Conservation (phyloP, 1,140 invertebrate species). For the Solenopsis fugax region DNA sequence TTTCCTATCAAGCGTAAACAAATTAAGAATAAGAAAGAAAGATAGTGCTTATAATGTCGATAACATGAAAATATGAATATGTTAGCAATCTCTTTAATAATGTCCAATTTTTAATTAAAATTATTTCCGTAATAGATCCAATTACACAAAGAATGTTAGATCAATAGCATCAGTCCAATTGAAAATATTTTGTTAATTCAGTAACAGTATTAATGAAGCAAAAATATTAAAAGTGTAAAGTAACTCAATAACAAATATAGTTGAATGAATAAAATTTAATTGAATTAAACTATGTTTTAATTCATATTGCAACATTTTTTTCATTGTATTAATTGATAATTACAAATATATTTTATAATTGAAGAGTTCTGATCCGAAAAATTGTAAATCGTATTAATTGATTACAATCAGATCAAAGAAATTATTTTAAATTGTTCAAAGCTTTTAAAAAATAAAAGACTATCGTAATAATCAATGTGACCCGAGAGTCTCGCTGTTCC, state of each 20-base stretch:
- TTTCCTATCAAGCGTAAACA: not conserved
- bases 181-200: too few species aligned
- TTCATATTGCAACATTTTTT: too few species aligned
- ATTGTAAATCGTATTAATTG: not conserved
- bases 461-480: not conserved
- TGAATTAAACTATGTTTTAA: too few species aligned
- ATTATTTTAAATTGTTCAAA: not conserved
- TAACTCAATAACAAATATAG: too few species aligned
- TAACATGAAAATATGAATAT: not conserved
- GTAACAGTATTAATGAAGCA: too few species aligned
- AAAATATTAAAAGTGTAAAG: too few species aligned
- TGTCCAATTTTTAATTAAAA: not conserved
- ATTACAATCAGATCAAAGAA: not conserved
- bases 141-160: too few species aligned
- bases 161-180: too few species aligned
- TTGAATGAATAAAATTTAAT: too few species aligned
- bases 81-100: not conserved
- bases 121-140: not conserved
- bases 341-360: not conserved
- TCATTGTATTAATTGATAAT: too few species aligned
- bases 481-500: too few species aligned
- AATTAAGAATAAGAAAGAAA: not conserved
- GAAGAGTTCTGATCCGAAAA: not conserved
- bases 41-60: not conserved
- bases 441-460: not conserved